Percentiles rank a stretch among this genome's conserved stretches.
phyloP scores from a whole-genome alignment of 64 coral and sea anemone species.

The Montipora sp. region DNA sequence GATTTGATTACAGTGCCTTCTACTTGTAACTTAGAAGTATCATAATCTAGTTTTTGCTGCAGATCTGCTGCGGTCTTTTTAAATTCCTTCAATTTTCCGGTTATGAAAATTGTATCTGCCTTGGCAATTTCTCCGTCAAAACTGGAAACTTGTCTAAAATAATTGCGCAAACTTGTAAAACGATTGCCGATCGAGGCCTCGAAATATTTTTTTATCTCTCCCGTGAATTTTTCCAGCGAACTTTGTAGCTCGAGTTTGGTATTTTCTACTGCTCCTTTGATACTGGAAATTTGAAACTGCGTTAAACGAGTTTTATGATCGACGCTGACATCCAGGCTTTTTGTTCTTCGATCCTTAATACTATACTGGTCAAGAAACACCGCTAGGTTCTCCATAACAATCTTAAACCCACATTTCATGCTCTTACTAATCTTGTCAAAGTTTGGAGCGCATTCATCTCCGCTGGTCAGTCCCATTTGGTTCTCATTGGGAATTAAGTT shows the following conservation, averaged over 20 bases:
- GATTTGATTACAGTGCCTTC: constrained; percentile 8
- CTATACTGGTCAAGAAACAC: constrained; percentile 44
- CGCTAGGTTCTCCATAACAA: constrained; percentile 36
- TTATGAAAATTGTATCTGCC: constrained; percentile 58
- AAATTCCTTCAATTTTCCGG: constrained; percentile 23
- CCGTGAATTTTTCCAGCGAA: constrained; percentile 27
- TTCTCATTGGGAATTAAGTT: constrained; percentile 31
- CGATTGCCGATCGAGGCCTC: constrained; percentile 46
- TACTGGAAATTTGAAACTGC: constrained; percentile 60
- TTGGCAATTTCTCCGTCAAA: constrained; percentile 47
- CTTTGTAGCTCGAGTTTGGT: constrained; percentile 55
- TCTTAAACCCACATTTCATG: constrained; percentile 52
- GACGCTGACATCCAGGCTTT: constrained; percentile 5
- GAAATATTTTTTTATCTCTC: constrained; percentile 49
- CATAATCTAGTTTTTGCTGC: constrained; percentile 11
- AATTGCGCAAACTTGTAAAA: constrained; percentile 32
- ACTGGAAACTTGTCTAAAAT: constrained; percentile 25
- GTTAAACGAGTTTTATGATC: constrained; percentile 37
- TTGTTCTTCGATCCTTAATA: constrained; percentile 34
- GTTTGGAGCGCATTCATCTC: constrained; percentile 29
- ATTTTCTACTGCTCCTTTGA: constrained; percentile 52
- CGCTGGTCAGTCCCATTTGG: constrained; percentile 47
- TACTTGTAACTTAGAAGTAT: constrained; percentile 28
- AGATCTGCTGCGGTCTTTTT: constrained; percentile 13
- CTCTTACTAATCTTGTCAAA: constrained; percentile 44